Evolutionary conservation across 2,888 invertebrate genomes (phyloP).

Genomic region (Aradus depressus): DNA sequence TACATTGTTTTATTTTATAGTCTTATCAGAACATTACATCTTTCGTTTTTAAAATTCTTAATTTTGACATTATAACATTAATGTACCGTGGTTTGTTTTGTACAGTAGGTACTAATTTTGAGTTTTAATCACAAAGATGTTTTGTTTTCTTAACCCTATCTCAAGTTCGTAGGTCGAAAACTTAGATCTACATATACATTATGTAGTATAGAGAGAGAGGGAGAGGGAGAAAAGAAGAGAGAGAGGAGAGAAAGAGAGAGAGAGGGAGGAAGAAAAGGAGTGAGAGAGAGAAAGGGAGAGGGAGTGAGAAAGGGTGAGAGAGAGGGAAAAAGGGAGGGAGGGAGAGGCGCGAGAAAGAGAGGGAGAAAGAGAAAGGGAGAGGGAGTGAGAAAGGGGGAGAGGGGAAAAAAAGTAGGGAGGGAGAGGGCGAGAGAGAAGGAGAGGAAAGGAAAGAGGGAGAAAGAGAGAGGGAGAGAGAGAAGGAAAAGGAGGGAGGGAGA

Average conservation of each 20-base stretch:
- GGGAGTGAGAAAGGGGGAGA: neutral
- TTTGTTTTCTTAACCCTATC: no score
- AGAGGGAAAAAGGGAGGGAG: neutral
- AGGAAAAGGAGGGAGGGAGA: neutral
- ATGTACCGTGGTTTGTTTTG: no score
- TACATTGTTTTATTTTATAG: no score
- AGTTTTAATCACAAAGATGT: no score
- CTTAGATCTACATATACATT: no score
- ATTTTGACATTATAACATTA: no score
- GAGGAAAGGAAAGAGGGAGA: neutral
- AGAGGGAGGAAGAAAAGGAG: slow-evolving; percentile 13
- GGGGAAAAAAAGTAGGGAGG: neutral
- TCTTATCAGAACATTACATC: no score
- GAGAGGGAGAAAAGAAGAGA: neutral
- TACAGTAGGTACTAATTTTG: no score
- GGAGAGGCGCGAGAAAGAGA: neutral
- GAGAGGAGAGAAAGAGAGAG: slow-evolving; percentile 7
- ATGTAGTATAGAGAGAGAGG: no score
- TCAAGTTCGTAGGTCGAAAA: no score
- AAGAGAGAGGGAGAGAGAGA: neutral
- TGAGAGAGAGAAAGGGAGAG: slow-evolving; percentile 3
- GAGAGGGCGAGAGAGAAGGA: neutral
- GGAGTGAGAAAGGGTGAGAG: slow-evolving; percentile 5
- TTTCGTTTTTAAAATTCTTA: no score
- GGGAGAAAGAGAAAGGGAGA: neutral